These are phyloP conservation scores for Connochaetes taurinus DNA, from an alignment of 2,113 vertebrate species.

Conservation along the genomic window DNA sequence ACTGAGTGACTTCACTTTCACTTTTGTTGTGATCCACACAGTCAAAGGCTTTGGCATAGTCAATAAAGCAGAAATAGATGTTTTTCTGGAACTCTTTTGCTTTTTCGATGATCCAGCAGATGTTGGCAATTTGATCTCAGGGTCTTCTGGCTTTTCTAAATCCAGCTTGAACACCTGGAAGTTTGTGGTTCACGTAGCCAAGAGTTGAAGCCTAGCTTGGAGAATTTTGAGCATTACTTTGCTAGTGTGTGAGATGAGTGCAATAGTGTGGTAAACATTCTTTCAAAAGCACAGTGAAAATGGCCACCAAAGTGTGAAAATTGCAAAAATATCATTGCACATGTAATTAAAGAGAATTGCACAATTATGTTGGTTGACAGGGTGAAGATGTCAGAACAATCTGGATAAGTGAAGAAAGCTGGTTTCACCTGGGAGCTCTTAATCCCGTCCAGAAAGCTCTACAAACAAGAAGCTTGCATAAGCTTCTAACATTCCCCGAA, in stretches of 20 bases:
- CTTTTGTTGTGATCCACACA: not conserved
- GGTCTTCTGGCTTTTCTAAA: not conserved
- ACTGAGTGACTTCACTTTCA: too few relatives aligned
- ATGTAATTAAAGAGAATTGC: not conserved
- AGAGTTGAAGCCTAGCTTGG: not conserved
- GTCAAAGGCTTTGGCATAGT: not conserved
- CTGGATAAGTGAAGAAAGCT: not conserved
- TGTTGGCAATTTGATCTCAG: not conserved
- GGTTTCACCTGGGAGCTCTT: not conserved
- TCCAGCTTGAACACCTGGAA: not conserved
- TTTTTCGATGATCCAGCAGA: not conserved
- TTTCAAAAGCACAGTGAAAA: not conserved
- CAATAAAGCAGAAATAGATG: not conserved
- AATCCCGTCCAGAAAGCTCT: fast-evolving
- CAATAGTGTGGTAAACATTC: not conserved
- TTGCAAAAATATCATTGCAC: not conserved
- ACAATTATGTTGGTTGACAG: not conserved
- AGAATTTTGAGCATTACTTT: not conserved
- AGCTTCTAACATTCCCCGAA: too few relatives aligned
- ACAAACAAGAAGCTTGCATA: not conserved
- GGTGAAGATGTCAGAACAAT: not conserved
- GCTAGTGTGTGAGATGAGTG: not conserved
- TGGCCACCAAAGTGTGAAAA: not conserved
- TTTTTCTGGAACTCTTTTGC: not conserved
- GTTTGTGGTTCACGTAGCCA: not conserved